phyloP scores from a whole-genome alignment of 2,888 invertebrate species.

The Drosophila atripex region DNA sequence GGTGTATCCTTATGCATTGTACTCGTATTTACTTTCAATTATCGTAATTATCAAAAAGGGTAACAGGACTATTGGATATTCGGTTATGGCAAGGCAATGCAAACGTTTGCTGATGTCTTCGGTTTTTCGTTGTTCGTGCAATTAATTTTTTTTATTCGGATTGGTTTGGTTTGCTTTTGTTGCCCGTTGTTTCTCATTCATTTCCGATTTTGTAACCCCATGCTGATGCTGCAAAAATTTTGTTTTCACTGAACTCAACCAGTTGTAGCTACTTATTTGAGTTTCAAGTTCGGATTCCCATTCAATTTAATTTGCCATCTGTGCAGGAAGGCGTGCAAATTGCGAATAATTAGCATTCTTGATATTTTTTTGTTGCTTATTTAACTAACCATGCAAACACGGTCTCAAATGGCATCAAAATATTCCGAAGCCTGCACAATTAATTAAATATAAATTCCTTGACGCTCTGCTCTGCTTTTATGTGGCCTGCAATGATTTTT shows the following conservation, averaged over 20 bases:
- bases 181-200: constrained; percentile 31
- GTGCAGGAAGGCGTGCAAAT: constrained; percentile 61
- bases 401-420: constrained; percentile 54
- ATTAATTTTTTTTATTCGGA: background rate
- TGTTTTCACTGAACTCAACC: constrained; percentile 44
- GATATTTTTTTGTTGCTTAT: constrained; percentile 48
- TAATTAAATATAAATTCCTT: constrained; percentile 1
- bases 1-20: constrained; percentile 58
- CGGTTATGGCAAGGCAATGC: constrained; percentile 60
- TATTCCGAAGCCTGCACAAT: constrained; percentile 31
- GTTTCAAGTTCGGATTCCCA: constrained; percentile 19
- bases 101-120: constrained; percentile 79
- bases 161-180: constrained; percentile 1
- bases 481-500: constrained; percentile 46
- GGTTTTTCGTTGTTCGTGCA: constrained; percentile 27
- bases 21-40: constrained; percentile 81
- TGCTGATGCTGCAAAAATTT: constrained; percentile 38
- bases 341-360: constrained; percentile 54
- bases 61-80: constrained; percentile 39
- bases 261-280: constrained; percentile 66
- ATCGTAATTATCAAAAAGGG: constrained; percentile 81
- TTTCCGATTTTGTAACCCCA: constrained; percentile 27
- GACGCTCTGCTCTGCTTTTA: constrained; percentile 4
- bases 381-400: constrained; percentile 51
- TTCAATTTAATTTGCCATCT: constrained; percentile 41